phyloP scores from a whole-genome alignment of 2,797 vertebrate genomes.

The Anabacerthia variegaticeps region DNA sequence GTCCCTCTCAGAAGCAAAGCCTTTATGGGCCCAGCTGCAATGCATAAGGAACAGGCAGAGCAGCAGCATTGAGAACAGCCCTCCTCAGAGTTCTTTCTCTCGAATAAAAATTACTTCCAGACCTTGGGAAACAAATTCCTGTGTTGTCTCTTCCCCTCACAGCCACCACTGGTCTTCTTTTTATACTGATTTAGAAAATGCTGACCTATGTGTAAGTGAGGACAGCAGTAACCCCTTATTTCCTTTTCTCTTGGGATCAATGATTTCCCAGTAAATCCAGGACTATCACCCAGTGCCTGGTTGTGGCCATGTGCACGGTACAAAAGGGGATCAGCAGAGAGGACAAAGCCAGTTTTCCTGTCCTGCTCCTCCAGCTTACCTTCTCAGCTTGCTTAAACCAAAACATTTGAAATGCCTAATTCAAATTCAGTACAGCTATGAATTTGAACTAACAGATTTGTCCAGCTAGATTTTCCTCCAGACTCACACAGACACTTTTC shows the following conservation, averaged over 20 bases:
- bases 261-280: neutral
- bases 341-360: neutral
- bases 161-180: neutral
- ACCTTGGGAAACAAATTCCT: neutral
- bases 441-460: neutral
- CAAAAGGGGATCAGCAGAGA: neutral
- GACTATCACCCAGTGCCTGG: neutral
- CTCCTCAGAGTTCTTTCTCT: neutral
- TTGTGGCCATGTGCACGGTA: rapidly evolving
- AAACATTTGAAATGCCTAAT: neutral
- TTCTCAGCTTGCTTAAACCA: neutral
- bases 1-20: neutral
- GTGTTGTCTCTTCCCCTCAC: neutral
- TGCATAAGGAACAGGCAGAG: neutral
- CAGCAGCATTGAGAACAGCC: neutral
- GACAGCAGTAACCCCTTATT: neutral
- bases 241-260: neutral
- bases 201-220: neutral
- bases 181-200: neutral
- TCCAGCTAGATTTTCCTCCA: neutral
- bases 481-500: neutral
- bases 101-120: neutral
- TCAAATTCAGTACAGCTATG: neutral
- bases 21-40: neutral
- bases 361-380: neutral